Base-by-base conservation (phyloP, 2,888 invertebrate species). In the Acleris cristana region DNA sequence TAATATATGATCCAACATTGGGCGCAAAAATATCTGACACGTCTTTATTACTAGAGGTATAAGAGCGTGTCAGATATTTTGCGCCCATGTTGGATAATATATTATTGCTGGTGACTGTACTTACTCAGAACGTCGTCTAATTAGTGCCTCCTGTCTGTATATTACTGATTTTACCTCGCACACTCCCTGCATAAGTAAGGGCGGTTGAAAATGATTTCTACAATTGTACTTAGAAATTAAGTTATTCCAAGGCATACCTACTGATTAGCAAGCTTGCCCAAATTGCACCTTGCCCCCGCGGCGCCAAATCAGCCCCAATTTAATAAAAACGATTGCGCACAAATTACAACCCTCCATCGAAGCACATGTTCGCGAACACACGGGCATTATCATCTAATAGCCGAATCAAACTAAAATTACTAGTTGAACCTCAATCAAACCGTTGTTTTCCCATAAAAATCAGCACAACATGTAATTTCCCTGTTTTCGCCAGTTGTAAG, bases 381-480 rank as follows among this genome's bases (percentile, higher is more conserved):
- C n/a, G 51, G 34, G n/a, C 53, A 53, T 61, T 61, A 61, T 56
- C 26, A 58, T 58, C 58, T 58, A 58, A 68, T 72, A 69, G 68
- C 49, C 64, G 63, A 73, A 75, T 76, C 75, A 73, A 72, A 49
- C 21, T 34, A 12, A 74, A 77, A 77, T 73, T 73, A 64, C 66
- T n/a, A 26, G 23, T n/a, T 26, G 2, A 12, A n/a, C 3, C 2
- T n/a, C 58, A 48, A 48, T 65, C 62, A 73, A 76, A 78, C 75
- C 75, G 74, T 70, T 76, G 72, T 77, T 75, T 73, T 75, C 74
- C 26, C 45, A 58, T 58, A 58, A 48, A 58, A 58, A 18, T 45
- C 48, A 10, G 10, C 48, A 18, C n/a, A 58, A 58, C 58, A 48
- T 45, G 48, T 48, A 48, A 58, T 58, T 58, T 58, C n/a, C 18